Conservation (phyloP, 2,113 vertebrate species). For the Tamias sibiricus region DNA sequence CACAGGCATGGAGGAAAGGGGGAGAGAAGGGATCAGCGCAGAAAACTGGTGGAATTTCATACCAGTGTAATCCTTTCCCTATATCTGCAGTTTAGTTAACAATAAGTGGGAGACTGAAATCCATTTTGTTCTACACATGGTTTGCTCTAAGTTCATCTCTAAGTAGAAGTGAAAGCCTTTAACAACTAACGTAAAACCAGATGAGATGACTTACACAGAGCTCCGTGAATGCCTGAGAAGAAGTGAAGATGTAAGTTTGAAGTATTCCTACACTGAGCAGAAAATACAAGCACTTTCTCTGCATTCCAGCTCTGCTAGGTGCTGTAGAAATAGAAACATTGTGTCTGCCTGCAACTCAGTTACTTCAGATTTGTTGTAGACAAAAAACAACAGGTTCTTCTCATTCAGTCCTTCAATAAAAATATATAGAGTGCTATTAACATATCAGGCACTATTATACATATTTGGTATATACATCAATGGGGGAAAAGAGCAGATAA, state of each 20-base stretch:
- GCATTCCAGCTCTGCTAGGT: not conserved
- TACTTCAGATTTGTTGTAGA: not conserved
- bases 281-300: not conserved
- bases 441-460: not conserved
- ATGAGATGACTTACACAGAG: not conserved
- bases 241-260: not conserved
- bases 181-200: not conserved
- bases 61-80: not conserved
- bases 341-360: not conserved
- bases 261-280: not conserved
- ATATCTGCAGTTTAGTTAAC: not conserved
- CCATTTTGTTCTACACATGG: not conserved
- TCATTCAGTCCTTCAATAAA: not conserved
- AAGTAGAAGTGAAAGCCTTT: not conserved
- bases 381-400: not conserved
- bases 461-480: not conserved
- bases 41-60: not conserved
- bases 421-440: not conserved
- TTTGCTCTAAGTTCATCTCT: not conserved
- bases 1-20: not conserved
- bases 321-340: not conserved
- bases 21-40: fast-evolving
- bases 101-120: not conserved
- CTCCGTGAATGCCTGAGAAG: not conserved
- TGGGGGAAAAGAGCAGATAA: not conserved